A percentile compares a stretch with the other conserved stretches of the same genome.
Conservation (phyloP, 2,113 vertebrate species). For the Sorex araneus region DNA sequence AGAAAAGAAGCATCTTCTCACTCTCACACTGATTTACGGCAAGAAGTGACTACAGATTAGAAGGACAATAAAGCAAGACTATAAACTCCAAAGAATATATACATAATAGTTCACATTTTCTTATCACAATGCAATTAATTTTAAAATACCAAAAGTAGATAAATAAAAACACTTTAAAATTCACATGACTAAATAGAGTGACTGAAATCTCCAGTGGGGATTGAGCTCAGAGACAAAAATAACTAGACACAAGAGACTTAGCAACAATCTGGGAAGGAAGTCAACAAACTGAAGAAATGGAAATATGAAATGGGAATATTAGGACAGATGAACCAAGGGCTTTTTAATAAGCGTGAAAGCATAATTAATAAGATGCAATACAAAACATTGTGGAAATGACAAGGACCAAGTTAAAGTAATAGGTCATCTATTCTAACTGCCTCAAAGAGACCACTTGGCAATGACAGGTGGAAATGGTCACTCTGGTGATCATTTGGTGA, state of each 20-base stretch:
- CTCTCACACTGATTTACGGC: neutral
- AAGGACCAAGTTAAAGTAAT: neutral
- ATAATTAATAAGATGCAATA: slow-evolving; percentile 12
- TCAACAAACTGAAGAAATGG: slow-evolving; percentile 45
- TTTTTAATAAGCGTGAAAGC: slow-evolving; percentile 30
- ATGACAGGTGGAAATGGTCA: no score
- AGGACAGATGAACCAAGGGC: neutral
- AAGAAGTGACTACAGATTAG: slow-evolving; percentile 12
- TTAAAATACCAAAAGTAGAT: slow-evolving; percentile 25
- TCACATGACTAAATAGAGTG: slow-evolving; percentile 4
- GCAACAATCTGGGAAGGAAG: slow-evolving; percentile 1
- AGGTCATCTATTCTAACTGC: neutral
- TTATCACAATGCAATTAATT: slow-evolving; percentile 37
- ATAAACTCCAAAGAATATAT: slow-evolving; percentile 14
- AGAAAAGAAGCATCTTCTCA: slow-evolving; percentile 47
- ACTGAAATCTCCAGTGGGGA: slow-evolving; percentile 26
- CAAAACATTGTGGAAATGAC: neutral
- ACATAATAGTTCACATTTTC: slow-evolving; percentile 48
- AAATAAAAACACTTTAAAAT: slow-evolving; percentile 59
- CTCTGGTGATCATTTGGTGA: no score
- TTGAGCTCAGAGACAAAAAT: slow-evolving; percentile 55
- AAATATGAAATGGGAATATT: slow-evolving; percentile 11
- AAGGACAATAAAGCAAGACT: slow-evolving; percentile 27
- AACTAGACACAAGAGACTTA: slow-evolving; percentile 60
- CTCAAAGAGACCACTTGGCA: no score